A percentile compares a stretch with the other conserved stretches of the same genome.
Conservation (phyloP, 2,113 vertebrate genomes). For the Amblyopsis rosae region DNA sequence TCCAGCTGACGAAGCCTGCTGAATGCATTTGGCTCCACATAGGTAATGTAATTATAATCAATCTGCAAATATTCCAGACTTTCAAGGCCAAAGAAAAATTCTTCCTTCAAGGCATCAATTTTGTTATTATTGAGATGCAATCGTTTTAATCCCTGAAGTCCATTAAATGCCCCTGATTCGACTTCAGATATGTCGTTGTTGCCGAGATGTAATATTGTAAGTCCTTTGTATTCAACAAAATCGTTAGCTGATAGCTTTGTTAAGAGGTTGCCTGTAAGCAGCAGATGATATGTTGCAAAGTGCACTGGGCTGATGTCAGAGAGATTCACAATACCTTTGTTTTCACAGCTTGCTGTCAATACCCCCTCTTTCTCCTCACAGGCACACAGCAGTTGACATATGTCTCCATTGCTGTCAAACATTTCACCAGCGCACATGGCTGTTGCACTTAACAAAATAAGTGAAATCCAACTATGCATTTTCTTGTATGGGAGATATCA, state of each 20-base stretch:
- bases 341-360: conserved; percentile 93
- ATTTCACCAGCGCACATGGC: conserved; percentile 85
- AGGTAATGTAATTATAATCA: conserved; percentile 95
- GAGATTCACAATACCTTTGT: conserved; percentile 89
- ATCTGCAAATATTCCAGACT: conserved; percentile 96
- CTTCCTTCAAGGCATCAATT: conserved; percentile 89
- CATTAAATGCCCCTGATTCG: conserved; percentile 91
- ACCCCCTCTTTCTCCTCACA: conserved; percentile 95
- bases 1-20: conserved; percentile 89
- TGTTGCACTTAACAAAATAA: conserved; percentile 83
- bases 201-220: conserved; percentile 91
- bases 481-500: conserved; percentile 85
- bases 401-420: conserved; percentile 90
- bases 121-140: conserved; percentile 97
- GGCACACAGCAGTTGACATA: conserved; percentile 90
- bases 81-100: conserved; percentile 92
- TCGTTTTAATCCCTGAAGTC: conserved; percentile 88
- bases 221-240: conserved; percentile 90
- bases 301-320: conserved; percentile 88
- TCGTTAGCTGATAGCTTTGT: conserved; percentile 88
- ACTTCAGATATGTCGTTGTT: conserved; percentile 95
- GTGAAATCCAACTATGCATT: conserved; percentile 95
- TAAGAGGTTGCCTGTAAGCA: conserved; percentile 92
- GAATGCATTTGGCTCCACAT: conserved; percentile 89
- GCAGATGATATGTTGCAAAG: conserved; percentile 88